Percentiles rank a stretch among this genome's conserved stretches.
Conservation (phyloP, 2,797 vertebrate genomes). For the Rhadinocentrus ornatus region DNA sequence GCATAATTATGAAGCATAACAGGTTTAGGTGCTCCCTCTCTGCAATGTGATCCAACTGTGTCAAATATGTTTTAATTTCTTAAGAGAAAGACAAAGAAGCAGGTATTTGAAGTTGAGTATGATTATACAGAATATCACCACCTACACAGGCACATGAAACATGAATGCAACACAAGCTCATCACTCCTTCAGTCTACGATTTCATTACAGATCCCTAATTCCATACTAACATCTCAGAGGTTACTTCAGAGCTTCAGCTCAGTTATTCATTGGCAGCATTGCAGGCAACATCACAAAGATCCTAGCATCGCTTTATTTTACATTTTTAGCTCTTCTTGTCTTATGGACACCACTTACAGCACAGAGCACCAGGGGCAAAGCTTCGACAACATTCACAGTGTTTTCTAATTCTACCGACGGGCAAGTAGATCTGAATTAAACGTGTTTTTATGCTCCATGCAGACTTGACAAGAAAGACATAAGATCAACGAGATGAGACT, state of each 20-base stretch:
- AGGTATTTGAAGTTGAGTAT: neutral
- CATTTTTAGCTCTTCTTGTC: slow-evolving; percentile 18
- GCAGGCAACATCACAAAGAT: no score
- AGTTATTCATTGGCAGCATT: no score
- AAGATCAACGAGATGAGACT: slow-evolving; percentile 20
- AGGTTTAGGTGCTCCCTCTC: neutral
- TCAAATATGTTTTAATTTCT: neutral
- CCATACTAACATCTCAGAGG: slow-evolving; percentile 62
- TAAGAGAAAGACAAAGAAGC: neutral
- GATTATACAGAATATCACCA: no score
- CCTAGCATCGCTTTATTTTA: neutral
- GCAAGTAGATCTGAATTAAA: slow-evolving; percentile 1
- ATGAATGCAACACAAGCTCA: slow-evolving; percentile 35
- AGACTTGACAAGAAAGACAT: neutral
- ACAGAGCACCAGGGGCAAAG: slow-evolving; percentile 57
- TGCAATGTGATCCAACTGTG: neutral
- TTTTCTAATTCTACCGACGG: slow-evolving; percentile 3
- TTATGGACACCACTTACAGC: slow-evolving; percentile 24
- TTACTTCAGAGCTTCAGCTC: slow-evolving; percentile 37
- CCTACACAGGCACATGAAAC: slow-evolving; percentile 23
- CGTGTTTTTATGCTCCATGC: neutral
- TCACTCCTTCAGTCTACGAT: slow-evolving; percentile 57
- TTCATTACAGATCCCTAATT: slow-evolving; percentile 71
- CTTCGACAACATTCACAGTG: slow-evolving; percentile 57
- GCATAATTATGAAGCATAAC: neutral